Evolutionary conservation across 1,140 invertebrate genomes (phyloP).

Genomic region (Saccostrea cuccullata): DNA sequence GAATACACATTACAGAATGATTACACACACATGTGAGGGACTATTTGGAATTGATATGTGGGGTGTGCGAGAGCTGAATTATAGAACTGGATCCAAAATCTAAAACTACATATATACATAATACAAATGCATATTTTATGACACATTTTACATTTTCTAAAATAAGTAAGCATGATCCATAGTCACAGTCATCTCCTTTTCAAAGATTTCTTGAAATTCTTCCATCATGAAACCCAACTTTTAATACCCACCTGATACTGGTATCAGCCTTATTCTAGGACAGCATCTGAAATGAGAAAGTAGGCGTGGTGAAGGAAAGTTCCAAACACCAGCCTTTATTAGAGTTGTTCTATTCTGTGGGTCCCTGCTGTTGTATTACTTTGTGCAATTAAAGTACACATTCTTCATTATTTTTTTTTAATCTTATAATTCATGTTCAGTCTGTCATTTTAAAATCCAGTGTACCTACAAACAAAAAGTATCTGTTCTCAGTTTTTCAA

Average conservation of each 20-base stretch:
- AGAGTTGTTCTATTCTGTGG: conserved; percentile 39
- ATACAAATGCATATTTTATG: no score
- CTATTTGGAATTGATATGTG: no score
- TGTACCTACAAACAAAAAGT: conserved; percentile 20
- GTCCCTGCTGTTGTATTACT: conserved; percentile 8
- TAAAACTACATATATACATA: no score
- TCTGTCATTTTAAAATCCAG: background rate
- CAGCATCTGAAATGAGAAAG: conserved; percentile 72
- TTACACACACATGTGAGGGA: no score
- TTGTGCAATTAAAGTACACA: background rate
- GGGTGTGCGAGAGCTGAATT: no score
- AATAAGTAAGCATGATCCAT: no score
- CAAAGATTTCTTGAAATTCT: background rate
- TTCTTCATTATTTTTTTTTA: background rate
- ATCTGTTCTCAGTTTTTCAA: conserved; percentile 36
- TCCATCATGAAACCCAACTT: background rate
- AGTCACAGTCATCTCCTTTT: background rate
- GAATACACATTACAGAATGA: no score
- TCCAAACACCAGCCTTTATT: conserved; percentile 67
- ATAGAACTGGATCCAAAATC: no score
- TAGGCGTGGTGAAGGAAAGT: conserved; percentile 72
- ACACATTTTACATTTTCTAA: no score
- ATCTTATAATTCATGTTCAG: background rate
- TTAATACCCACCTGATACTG: conserved; percentile 60
- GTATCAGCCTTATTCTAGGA: conserved; percentile 43